These are phyloP conservation scores for Drosophila takahashii DNA, from an alignment of 1,140 invertebrate genomes.

Conservation along the genomic window DNA sequence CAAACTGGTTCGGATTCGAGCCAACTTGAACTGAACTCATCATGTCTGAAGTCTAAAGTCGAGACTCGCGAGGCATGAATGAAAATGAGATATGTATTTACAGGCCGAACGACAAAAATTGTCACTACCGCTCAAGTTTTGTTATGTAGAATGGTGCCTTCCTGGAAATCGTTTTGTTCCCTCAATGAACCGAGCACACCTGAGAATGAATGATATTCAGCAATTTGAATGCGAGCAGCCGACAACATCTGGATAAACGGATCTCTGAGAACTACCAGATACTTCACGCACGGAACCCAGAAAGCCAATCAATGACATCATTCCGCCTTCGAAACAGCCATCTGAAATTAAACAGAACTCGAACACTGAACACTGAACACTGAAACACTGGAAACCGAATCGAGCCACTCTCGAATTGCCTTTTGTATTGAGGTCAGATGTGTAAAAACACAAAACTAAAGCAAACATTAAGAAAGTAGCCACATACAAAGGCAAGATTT, in stretches of 20 bases:
- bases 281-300: constrained; percentile 13
- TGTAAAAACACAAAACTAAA: constrained; percentile 73
- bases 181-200: constrained; percentile 40
- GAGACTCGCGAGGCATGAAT: constrained; percentile 48
- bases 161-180: constrained; percentile 43
- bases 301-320: constrained; percentile 68
- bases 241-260: constrained; percentile 33
- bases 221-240: constrained; percentile 30
- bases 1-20: constrained; percentile 49
- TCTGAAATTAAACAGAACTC: constrained; percentile 45
- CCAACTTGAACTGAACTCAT: constrained; percentile 21
- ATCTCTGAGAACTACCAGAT: constrained; percentile 40
- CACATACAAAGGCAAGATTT: constrained; percentile 61
- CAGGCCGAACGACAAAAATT: constrained; percentile 21
- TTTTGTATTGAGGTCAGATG: constrained; percentile 74
- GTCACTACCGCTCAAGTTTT: constrained; percentile 50
- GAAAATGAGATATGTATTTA: constrained; percentile 54
- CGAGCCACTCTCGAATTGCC: constrained; percentile 47
- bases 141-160: constrained; percentile 37
- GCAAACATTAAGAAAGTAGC: constrained; percentile 66
- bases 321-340: constrained; percentile 26
- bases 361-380: constrained; percentile 14
- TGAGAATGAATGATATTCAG: constrained; percentile 26
- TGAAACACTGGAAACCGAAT: constrained; percentile 49
- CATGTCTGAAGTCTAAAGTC: constrained; percentile 1